Evolutionary conservation across 1,140 invertebrate species (phyloP), one percentile per base, ranked within the genome.

Genomic region (Heterodera schachtii): DNA sequence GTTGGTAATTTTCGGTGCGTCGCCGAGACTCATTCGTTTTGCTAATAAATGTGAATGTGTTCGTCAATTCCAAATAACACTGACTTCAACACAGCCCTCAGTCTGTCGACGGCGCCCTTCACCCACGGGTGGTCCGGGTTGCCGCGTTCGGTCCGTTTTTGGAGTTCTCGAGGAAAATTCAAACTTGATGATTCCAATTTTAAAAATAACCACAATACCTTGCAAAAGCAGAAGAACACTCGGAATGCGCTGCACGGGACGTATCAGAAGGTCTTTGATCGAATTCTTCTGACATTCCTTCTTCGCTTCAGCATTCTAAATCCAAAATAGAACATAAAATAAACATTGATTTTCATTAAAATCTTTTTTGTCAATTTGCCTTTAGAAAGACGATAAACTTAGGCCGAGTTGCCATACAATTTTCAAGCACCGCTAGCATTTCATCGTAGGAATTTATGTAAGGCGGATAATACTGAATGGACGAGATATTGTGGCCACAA

Each of bases 381-480:
- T 84, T 84, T 6, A 84, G 49, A 73, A 84, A 84, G 31, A 16
- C 70, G 44, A 82, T 77, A 46, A 84, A 84, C 57, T 84, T 84
- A 1, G 83, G 83, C 6, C 66, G 49, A 44, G 43, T 78, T 21
- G 43, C 52, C 19, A 77, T 73, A 73, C 83, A 84, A 16, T 21
- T 41, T 9, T 84, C 79, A n/a, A 84, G 46, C 6, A 74, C 75
- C 16, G 64, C 41, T 0, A 71, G 70, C 47, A 71, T 70, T 41
- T 82, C 74, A 66, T 84, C 83, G 47, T 85, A 84, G 8, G 47
- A 75, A 75, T 84, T 84, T 16, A 84, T 81, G 70, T 84, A 84
- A 8, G 82, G 83, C 11, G 79, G 77, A 31, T 84, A 84, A 49
- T 78, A 81, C 73, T 82, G 71, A 2, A 60, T 19, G 46, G 11